phyloP scores from a whole-genome alignment of 2,113 vertebrate genomes.

The Clarias gariepinus region DNA sequence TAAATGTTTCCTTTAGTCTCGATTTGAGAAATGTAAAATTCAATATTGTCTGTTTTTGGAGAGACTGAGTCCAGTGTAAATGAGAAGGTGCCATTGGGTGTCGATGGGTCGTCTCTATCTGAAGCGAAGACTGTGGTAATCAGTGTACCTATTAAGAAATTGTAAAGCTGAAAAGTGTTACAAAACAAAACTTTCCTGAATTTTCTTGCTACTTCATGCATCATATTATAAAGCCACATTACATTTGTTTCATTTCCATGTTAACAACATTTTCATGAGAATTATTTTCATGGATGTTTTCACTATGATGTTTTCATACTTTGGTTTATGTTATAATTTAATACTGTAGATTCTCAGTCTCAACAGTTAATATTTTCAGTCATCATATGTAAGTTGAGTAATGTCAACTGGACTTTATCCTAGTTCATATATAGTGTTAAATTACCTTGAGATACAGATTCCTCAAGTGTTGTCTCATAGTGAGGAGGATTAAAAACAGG shows the following conservation, averaged over 20 bases:
- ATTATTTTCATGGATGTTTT: not conserved
- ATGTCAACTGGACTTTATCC: too few relatives aligned
- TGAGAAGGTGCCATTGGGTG: conserved; percentile 49
- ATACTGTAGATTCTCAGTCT: too few relatives aligned
- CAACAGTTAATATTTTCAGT: too few relatives aligned
- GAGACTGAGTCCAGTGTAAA: conserved; percentile 58
- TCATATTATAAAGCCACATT: not conserved
- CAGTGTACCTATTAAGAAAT: not conserved
- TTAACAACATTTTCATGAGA: not conserved
- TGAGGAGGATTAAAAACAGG: not conserved
- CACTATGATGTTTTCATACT: too few relatives aligned
- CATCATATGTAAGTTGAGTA: too few relatives aligned
- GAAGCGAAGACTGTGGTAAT: conserved; percentile 10
- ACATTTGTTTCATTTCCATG: not conserved
- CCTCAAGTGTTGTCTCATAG: conserved; percentile 19
- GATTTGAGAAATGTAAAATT: conserved; percentile 60
- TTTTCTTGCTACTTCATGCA: not conserved
- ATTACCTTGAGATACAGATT: conserved; percentile 45
- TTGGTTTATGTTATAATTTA: too few relatives aligned
- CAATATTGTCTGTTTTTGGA: conserved; percentile 52
- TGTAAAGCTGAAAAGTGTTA: not conserved
- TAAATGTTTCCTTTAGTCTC: conserved; percentile 21
- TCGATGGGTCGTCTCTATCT: conserved; percentile 1
- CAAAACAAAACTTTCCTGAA: not conserved
- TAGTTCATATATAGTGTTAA: not conserved